A percentile compares a stretch with the other conserved stretches of the same genome.
These are phyloP conservation scores for Coregonus ussuriensis DNA, from an alignment of 2,797 vertebrate species.

Conservation along the genomic window DNA sequence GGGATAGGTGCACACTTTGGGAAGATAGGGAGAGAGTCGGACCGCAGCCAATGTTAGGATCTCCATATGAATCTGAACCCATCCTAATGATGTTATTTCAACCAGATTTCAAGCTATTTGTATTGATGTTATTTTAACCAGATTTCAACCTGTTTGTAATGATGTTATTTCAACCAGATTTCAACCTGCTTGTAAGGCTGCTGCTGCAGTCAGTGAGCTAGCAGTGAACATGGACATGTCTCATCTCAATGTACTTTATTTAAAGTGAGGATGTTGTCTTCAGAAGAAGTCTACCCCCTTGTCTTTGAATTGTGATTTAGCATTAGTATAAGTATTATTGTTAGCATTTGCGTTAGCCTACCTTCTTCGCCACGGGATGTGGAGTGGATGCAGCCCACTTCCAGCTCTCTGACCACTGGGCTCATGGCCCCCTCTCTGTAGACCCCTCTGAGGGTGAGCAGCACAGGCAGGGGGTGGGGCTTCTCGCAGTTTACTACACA, in stretches of 20 bases:
- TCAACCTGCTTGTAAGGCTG: too few species aligned
- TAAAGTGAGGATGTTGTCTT: neutral
- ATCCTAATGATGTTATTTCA: too few species aligned
- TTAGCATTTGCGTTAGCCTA: constrained; percentile 38
- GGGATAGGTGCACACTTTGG: neutral
- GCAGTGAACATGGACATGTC: neutral
- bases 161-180: too few species aligned
- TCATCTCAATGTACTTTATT: neutral
- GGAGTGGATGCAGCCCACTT: constrained; percentile 82
- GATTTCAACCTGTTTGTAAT: too few species aligned
- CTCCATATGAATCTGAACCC: too few species aligned
- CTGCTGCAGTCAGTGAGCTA: too few species aligned
- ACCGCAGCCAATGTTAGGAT: too few species aligned
- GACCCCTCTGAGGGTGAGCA: constrained; percentile 77
- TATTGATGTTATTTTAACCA: too few species aligned
- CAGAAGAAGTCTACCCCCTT: neutral
- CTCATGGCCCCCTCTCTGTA: constrained; percentile 50
- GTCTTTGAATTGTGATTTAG: neutral
- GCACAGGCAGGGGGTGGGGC: constrained; percentile 65
- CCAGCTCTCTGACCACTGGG: constrained; percentile 78
- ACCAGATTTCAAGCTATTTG: too few species aligned
- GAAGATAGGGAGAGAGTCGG: too few species aligned
- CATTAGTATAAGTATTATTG: neutral
- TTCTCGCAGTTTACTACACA: constrained; percentile 35
- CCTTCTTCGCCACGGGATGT: constrained; percentile 84